phyloP scores from a whole-genome alignment of 2,797 vertebrate genomes.

The Emydoidea blandingii region DNA sequence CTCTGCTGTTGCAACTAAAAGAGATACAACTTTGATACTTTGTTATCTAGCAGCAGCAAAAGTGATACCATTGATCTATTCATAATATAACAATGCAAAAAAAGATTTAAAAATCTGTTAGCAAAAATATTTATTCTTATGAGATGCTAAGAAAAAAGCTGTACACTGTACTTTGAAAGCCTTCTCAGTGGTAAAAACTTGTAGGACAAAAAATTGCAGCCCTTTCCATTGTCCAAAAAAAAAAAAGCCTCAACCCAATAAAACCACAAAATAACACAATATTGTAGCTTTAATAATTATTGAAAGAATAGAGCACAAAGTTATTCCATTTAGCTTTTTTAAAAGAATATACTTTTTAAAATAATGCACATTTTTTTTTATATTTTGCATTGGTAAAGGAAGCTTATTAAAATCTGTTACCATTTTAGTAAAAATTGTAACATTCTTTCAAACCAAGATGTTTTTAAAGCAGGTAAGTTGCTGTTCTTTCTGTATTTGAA shows the following conservation, averaged over 20 bases:
- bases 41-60: slow-evolving; percentile 24
- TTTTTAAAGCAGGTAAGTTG: background rate
- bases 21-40: background rate
- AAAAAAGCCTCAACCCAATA: background rate
- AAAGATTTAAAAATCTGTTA: background rate
- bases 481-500: slow-evolving; percentile 3
- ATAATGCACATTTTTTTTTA: slow-evolving; percentile 29
- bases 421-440: background rate
- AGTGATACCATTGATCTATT: slow-evolving; percentile 14
- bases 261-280: background rate
- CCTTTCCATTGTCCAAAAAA: background rate
- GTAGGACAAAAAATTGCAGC: background rate
- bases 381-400: slow-evolving; percentile 31
- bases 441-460: background rate
- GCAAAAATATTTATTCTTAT: background rate
- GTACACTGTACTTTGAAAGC: background rate
- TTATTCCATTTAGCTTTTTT: slow-evolving; percentile 46
- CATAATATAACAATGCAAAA: slow-evolving; percentile 37
- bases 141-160: background rate
- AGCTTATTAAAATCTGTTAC: background rate
- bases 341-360: slow-evolving; percentile 18
- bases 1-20: background rate
- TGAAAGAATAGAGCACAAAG: slow-evolving; percentile 49
- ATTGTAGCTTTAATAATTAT: slow-evolving; percentile 36
- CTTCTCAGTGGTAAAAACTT: slow-evolving; percentile 6